Evolutionary conservation across 1,140 invertebrate species (phyloP).

Genomic region (Meloidogyne hapla): DNA sequence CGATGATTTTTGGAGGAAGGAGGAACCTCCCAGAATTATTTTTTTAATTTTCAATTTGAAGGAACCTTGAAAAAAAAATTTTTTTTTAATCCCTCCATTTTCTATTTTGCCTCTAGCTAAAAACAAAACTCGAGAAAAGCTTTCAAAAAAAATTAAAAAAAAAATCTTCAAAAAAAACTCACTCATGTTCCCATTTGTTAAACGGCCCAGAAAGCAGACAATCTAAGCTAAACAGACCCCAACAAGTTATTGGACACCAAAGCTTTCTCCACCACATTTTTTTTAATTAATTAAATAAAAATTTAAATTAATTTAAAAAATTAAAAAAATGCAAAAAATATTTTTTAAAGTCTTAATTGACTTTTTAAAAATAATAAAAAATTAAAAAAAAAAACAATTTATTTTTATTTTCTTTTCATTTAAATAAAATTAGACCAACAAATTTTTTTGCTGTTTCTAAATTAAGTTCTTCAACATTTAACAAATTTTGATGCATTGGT

Average conservation of each 20-base stretch:
- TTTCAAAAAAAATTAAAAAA: too few relatives aligned
- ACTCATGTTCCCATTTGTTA: not conserved
- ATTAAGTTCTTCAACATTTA: conserved; percentile 51
- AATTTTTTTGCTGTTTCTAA: conserved; percentile 55
- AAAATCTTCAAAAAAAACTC: not conserved
- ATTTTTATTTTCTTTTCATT: conserved; percentile 11
- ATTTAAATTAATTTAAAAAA: not conserved
- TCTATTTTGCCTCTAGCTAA: too few relatives aligned
- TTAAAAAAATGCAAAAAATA: not conserved
- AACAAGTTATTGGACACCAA: not conserved
- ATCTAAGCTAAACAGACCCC: not conserved
- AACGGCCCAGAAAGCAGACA: not conserved
- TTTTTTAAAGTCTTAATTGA: too few relatives aligned
- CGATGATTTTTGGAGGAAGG: too few relatives aligned
- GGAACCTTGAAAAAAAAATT: too few relatives aligned
- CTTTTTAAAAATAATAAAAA: too few relatives aligned
- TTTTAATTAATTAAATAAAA: not conserved
- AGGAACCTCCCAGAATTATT: too few relatives aligned
- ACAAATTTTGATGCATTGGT: conserved; percentile 53
- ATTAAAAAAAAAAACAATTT: conserved; percentile 6
- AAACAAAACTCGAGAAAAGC: too few relatives aligned
- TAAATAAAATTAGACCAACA: conserved; percentile 41
- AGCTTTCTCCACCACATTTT: not conserved
- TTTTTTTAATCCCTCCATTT: too few relatives aligned
- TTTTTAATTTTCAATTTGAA: too few relatives aligned